Evolutionary conservation across 2,888 invertebrate species (phyloP).

Genomic region (Neoascia interrupta): DNA sequence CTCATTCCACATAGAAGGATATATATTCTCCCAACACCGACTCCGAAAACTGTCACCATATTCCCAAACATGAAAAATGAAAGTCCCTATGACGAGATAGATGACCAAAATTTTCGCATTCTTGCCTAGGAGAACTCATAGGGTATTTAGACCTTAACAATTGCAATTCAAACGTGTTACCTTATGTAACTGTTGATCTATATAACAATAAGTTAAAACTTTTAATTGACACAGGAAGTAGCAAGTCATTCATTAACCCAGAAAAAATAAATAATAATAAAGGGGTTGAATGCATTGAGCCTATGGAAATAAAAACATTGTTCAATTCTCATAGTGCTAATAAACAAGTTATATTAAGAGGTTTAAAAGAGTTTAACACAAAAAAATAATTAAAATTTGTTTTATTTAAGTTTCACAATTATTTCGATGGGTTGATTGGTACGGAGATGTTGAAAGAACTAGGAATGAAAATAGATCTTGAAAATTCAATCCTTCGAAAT

Average conservation of each 20-base stretch:
- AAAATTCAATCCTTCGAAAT: slow-evolving; percentile 3
- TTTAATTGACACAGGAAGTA: slow-evolving; percentile 9
- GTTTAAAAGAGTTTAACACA: not conserved
- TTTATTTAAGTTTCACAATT: slow-evolving; percentile 1
- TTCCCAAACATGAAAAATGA: no score
- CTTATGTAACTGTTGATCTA: not conserved
- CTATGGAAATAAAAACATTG: not conserved
- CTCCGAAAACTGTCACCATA: no score
- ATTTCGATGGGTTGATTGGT: slow-evolving; percentile 13
- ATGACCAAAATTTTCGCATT: slow-evolving; percentile 1
- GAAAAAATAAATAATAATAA: not conserved
- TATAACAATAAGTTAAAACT: not conserved
- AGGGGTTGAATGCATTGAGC: not conserved
- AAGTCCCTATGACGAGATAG: no score
- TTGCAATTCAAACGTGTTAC: not conserved
- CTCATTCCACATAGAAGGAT: no score
- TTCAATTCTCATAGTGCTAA: not conserved
- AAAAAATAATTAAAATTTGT: not conserved
- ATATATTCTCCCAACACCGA: no score
- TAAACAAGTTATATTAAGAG: not conserved
- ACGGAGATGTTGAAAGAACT: slow-evolving; percentile 10
- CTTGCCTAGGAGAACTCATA: not conserved
- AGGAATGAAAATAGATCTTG: slow-evolving; percentile 3
- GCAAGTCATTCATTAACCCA: slow-evolving; percentile 2
- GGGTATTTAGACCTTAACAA: not conserved